Evolutionary conservation across 2,797 vertebrate genomes (phyloP).

Genomic region (Denticeps clupeoides): DNA sequence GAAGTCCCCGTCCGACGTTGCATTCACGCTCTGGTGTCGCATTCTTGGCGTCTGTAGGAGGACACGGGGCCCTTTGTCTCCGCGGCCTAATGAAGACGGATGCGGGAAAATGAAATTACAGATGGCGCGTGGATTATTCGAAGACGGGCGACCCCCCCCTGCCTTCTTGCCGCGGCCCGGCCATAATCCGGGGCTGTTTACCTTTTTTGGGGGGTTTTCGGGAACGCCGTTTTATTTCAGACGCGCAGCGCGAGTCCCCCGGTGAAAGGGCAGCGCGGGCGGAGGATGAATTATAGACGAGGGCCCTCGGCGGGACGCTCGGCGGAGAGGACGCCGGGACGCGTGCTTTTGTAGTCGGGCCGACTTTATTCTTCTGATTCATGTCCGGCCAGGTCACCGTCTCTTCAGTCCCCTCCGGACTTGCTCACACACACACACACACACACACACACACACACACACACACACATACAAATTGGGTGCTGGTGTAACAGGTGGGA

Average conservation of each 20-base stretch:
- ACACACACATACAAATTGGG: too few relatives aligned
- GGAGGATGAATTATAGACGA: constrained; percentile 63
- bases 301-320: constrained; percentile 44
- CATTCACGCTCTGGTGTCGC: too few relatives aligned
- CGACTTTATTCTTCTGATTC: not conserved
- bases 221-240: constrained; percentile 50
- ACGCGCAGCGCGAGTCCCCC: constrained; percentile 48
- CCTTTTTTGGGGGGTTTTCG: not conserved
- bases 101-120: not conserved
- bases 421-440: not conserved
- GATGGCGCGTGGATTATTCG: not conserved
- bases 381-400: too few relatives aligned
- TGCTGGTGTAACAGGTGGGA: not conserved
- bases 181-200: too few relatives aligned
- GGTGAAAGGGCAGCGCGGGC: constrained; percentile 55
- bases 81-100: not conserved
- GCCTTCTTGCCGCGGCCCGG: too few relatives aligned
- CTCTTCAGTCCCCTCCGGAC: not conserved
- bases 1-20: too few relatives aligned
- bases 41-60: too few relatives aligned
- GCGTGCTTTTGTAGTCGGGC: not conserved
- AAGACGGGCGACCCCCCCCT: too few relatives aligned
- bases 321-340: constrained; percentile 15
- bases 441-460: not conserved
- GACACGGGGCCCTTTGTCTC: too few relatives aligned